Conservation (phyloP, 2,797 vertebrate species). For the Epinephelus malabaricus region DNA sequence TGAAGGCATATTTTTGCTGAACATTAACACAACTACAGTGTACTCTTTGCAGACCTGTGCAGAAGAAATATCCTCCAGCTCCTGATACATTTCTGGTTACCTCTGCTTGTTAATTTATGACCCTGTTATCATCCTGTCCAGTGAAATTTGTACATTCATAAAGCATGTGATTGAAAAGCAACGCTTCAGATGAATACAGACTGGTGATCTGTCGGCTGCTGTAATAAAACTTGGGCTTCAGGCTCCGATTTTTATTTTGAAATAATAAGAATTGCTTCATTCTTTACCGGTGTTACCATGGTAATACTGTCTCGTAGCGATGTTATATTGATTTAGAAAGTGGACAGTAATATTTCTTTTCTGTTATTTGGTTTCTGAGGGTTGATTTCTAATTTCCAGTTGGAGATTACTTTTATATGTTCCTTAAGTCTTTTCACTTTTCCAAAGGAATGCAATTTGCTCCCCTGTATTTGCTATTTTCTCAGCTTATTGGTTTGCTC, state of each 20-base stretch:
- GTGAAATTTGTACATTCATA: constrained; percentile 96
- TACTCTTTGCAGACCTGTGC: constrained; percentile 67
- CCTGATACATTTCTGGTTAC: constrained; percentile 88
- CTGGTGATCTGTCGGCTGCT: constrained; percentile 94
- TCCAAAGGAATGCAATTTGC: constrained; percentile 95
- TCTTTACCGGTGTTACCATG: constrained; percentile 99
- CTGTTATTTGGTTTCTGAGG: constrained; percentile 98
- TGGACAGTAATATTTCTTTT: constrained; percentile 99
- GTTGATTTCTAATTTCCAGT: constrained; percentile 99
- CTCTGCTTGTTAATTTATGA: constrained; percentile 87
- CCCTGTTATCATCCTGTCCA: constrained; percentile 91
- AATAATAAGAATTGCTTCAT: constrained; percentile 99
- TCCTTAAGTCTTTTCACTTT: constrained; percentile 98
- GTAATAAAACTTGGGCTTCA: constrained; percentile 99
- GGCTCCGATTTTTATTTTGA: constrained; percentile 99
- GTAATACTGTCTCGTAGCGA: constrained; percentile 98
- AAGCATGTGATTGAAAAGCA: constrained; percentile 97
- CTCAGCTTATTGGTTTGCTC: constrained; percentile 98
- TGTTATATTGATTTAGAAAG: constrained; percentile 99
- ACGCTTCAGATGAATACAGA: constrained; percentile 97
- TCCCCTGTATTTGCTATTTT: constrained; percentile 94
- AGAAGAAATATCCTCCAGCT: constrained; percentile 71
- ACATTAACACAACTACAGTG: constrained; percentile 73
- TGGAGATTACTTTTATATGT: constrained; percentile 99
- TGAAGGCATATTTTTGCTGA: constrained; percentile 78